Conservation (phyloP, 2,113 vertebrate species). For the Thunnus thynnus region DNA sequence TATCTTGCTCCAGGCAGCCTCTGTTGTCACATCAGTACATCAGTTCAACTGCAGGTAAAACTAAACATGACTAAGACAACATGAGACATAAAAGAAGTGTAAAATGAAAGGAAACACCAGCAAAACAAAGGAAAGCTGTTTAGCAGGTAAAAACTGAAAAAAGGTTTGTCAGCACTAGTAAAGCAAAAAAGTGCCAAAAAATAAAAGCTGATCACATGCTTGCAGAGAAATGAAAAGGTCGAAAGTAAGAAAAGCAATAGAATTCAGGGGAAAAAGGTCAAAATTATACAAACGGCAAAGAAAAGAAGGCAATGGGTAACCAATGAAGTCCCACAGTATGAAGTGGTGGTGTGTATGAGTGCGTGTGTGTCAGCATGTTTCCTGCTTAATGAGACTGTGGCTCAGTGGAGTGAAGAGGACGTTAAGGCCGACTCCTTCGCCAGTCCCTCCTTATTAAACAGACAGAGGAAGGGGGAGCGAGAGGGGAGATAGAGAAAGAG, state of each 20-base stretch:
- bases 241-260: conserved; percentile 55
- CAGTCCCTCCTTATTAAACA: conserved; percentile 47
- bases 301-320: conserved; percentile 12
- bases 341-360: conserved; percentile 3
- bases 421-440: conserved; percentile 8
- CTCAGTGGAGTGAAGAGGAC: conserved; percentile 34
- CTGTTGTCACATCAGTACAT: neutral
- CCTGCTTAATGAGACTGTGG: conserved; percentile 53
- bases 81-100: neutral
- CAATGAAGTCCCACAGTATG: conserved; percentile 7
- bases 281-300: conserved; percentile 41
- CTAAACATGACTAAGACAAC: conserved; percentile 6
- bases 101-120: conserved; percentile 22
- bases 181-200: conserved; percentile 20
- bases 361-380: conserved; percentile 59
- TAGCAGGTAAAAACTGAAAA: conserved; percentile 39
- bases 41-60: neutral
- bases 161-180: conserved; percentile 58
- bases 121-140: conserved; percentile 29
- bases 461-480: neutral
- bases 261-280: conserved; percentile 52
- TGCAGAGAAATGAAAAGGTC: conserved; percentile 62
- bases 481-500: neutral
- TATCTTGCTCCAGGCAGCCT: neutral
- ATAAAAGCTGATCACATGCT: conserved; percentile 41